phyloP scores from a whole-genome alignment of 2,113 vertebrate species.

The Myrmecobius fasciatus region DNA sequence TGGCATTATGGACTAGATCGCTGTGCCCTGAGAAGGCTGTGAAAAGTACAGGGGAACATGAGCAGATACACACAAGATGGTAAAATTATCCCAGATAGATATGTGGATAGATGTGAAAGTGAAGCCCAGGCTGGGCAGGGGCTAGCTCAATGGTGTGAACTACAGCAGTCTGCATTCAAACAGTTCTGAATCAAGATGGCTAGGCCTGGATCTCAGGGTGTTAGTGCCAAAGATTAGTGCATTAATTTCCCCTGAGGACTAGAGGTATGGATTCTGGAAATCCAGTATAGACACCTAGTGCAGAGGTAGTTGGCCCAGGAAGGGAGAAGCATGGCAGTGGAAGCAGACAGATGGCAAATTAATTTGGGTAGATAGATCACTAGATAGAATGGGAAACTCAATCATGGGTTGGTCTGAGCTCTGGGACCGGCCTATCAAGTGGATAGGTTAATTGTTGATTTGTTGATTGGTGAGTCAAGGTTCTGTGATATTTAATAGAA shows the following conservation, averaged over 20 bases:
- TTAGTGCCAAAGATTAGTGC: not conserved
- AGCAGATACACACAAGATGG: not conserved
- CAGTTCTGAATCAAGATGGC: not conserved
- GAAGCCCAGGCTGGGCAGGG: not conserved
- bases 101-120: not conserved
- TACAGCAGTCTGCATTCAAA: not conserved
- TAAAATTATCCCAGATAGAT: not conserved
- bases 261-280: not conserved
- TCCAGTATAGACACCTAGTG: not conserved
- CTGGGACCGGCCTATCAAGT: not conserved
- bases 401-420: not conserved
- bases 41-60: not conserved
- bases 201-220: not conserved
- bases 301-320: not conserved
- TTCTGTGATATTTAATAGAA: slow-evolving; percentile 22
- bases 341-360: not conserved
- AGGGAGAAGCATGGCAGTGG: not conserved
- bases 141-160: not conserved
- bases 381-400: not conserved
- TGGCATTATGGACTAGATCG: not conserved
- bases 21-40: not conserved
- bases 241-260: not conserved
- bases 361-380: not conserved
- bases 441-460: not conserved
- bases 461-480: not conserved